A percentile compares a stretch with the other conserved stretches of the same genome.
These are phyloP conservation scores for Rhopalosiphum nymphaeae DNA, from an alignment of 2,888 invertebrate genomes.

Conservation along the genomic window DNA sequence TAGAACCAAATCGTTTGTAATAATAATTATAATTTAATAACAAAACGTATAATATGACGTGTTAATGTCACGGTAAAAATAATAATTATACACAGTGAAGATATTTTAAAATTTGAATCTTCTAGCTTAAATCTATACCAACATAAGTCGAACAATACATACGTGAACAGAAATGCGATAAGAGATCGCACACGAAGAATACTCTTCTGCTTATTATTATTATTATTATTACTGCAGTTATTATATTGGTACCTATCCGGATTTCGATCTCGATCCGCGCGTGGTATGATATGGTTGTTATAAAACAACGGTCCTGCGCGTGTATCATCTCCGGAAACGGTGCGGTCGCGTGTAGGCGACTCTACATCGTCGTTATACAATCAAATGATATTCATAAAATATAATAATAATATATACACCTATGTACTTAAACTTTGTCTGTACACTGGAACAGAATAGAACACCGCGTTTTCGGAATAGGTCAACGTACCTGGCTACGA, in stretches of 20 bases:
- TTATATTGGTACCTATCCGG: not conserved
- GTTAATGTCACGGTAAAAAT: not conserved
- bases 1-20: not conserved
- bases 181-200: too few relatives aligned
- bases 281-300: not conserved
- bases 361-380: not conserved
- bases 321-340: slow-evolving; percentile 60
- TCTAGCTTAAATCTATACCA: not conserved
- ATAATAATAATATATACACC: not conserved
- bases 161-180: not conserved
- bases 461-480: slow-evolving; percentile 23
- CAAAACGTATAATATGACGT: not conserved
- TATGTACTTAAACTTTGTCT: not conserved
- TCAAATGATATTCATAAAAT: slow-evolving; percentile 28
- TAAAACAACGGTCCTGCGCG: not conserved
- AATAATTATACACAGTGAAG: not conserved
- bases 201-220: not conserved
- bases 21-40: not conserved
- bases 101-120: not conserved
- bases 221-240: not conserved
- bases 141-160: not conserved
- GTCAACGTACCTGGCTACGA: slow-evolving; percentile 27
- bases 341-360: slow-evolving; percentile 45
- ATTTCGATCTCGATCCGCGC: slow-evolving; percentile 17
- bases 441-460: not conserved